A percentile compares a stretch with the other conserved stretches of the same genome.
Conservation (phyloP, 2,888 invertebrate species). For the Papilio protenor region DNA sequence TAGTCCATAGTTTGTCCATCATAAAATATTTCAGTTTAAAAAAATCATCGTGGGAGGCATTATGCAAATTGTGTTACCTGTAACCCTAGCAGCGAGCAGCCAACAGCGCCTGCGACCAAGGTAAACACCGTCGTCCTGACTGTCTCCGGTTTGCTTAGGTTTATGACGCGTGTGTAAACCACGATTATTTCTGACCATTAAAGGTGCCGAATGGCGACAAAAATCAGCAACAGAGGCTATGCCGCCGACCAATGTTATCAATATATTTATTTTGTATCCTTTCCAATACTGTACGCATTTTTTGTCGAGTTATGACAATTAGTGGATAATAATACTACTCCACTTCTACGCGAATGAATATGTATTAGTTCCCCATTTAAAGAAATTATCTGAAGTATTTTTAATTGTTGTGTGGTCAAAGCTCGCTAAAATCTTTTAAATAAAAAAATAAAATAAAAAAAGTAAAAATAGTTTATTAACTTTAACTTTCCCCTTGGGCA, state of each 20-base stretch:
- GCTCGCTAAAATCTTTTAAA: background rate
- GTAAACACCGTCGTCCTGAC: constrained; percentile 74
- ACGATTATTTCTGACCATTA: constrained; percentile 73
- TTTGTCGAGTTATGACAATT: background rate
- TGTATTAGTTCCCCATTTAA: background rate
- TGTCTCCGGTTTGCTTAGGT: constrained; percentile 76
- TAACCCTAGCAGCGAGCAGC: constrained; percentile 69
- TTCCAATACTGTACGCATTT: constrained; percentile 2
- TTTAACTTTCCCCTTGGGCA: no score
- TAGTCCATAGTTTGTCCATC: constrained; percentile 45
- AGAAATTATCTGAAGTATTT: background rate
- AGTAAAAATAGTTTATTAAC: no score
- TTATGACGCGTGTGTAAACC: constrained; percentile 80
- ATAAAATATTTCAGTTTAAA: constrained; percentile 52
- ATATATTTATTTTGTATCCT: constrained; percentile 20
- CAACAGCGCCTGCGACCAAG: constrained; percentile 64
- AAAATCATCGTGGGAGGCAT: constrained; percentile 79
- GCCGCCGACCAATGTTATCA: constrained; percentile 41
- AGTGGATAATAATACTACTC: no score
- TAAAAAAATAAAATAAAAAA: no score
- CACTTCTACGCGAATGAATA: background rate
- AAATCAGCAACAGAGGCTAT: constrained; percentile 51
- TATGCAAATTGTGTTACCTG: constrained; percentile 83
- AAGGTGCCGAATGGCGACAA: constrained; percentile 69
- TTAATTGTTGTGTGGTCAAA: background rate